A percentile compares a stretch with the other conserved stretches of the same genome.
Conservation (phyloP, 2,113 vertebrate genomes). For the Cygnus buccinator region DNA sequence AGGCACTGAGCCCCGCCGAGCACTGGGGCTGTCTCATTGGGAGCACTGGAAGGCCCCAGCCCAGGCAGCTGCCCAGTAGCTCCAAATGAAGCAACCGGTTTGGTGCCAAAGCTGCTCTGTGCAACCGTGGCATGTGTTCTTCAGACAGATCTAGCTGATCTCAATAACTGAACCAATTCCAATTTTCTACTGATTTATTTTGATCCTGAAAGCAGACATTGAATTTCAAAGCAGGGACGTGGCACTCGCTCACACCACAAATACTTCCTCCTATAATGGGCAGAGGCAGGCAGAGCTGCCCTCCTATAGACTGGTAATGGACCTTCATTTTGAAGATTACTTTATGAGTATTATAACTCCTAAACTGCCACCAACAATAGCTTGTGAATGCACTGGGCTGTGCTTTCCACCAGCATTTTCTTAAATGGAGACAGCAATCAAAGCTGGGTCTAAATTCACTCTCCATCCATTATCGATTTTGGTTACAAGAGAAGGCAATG, state of each 20-base stretch:
- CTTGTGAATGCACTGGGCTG: fast-evolving
- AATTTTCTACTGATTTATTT: neutral
- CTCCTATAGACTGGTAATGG: neutral
- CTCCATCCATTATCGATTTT: fast-evolving
- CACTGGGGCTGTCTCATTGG: neutral
- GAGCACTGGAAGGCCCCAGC: neutral
- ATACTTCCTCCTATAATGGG: neutral
- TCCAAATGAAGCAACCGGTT: neutral
- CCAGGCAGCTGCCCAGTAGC: neutral
- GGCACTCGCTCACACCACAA: neutral
- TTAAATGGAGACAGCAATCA: fast-evolving
- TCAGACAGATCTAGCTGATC: neutral
- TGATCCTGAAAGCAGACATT: neutral
- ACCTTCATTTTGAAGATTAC: neutral
- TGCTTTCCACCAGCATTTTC: neutral
- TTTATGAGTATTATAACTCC: no score
- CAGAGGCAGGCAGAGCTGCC: neutral
- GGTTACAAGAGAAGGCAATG: neutral
- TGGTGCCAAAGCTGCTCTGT: neutral
- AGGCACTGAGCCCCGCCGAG: no score
- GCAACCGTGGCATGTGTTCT: neutral
- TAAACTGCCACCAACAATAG: fast-evolving
- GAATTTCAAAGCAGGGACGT: neutral
- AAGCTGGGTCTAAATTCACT: neutral
- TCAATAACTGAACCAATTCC: neutral